Conservation (phyloP, 2,797 vertebrate genomes). For the Vipera ursinii region DNA sequence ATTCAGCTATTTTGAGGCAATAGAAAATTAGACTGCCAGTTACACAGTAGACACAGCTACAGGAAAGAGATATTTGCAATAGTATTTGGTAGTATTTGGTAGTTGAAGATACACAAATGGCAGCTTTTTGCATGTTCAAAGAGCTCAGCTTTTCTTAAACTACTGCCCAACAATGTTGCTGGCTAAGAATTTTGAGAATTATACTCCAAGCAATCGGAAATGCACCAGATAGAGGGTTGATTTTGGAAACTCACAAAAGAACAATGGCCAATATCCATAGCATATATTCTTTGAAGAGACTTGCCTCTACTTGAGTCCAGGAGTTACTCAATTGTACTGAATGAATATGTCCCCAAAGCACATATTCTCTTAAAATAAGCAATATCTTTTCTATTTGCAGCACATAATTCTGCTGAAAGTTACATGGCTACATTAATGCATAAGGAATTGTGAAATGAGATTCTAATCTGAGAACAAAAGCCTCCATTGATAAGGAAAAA, state of each 20-base stretch:
- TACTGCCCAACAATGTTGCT: not conserved
- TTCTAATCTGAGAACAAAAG: not conserved
- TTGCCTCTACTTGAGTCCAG: not conserved
- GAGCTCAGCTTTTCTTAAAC: not conserved
- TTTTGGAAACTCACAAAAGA: not conserved
- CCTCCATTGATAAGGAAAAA: not conserved
- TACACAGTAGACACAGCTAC: not conserved
- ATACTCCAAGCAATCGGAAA: not conserved
- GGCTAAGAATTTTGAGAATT: not conserved
- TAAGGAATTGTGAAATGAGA: not conserved
- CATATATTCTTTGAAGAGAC: not conserved
- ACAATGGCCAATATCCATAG: not conserved
- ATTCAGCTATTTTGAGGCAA: not conserved
- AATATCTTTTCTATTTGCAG: not conserved
- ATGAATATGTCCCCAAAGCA: not conserved
- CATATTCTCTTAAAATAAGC: not conserved
- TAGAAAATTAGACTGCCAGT: not conserved
- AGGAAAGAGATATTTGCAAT: not conserved
- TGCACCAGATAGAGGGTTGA: not conserved
- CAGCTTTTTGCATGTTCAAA: not conserved
- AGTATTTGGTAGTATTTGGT: not conserved
- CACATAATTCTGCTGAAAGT: conserved; percentile 12
- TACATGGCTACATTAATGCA: conserved; percentile 30
- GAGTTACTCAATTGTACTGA: not conserved
- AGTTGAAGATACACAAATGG: not conserved